Conservation (phyloP, 2,888 invertebrate genomes). For the Phasia obesa region DNA sequence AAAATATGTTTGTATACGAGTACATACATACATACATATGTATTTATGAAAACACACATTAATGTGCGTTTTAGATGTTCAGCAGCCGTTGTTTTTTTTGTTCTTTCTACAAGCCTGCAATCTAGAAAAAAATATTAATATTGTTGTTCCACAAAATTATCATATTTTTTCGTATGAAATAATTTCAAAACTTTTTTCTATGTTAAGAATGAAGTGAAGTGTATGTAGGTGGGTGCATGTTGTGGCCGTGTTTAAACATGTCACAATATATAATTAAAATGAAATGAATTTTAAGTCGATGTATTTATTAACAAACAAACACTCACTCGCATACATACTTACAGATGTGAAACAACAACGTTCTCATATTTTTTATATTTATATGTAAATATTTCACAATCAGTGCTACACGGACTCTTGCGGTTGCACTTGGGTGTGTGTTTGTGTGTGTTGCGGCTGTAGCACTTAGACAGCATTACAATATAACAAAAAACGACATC, state of each 20-base stretch:
- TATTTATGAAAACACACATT: background rate
- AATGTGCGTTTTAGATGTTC: background rate
- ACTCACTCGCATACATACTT: background rate
- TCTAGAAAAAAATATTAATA: background rate
- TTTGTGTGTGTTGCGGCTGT: no score
- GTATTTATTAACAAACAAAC: slow-evolving; percentile 20
- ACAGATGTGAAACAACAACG: background rate
- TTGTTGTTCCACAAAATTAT: background rate
- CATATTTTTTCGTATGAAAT: slow-evolving; percentile 1
- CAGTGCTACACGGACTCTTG: no score
- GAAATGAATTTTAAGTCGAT: slow-evolving; percentile 52
- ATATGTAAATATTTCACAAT: no score
- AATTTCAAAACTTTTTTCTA: background rate
- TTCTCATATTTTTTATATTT: no score
- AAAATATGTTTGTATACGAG: slow-evolving; percentile 19
- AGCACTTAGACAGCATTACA: no score
- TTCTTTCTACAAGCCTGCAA: background rate
- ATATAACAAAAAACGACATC: no score
- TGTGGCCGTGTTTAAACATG: slow-evolving; percentile 52
- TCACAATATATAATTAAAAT: slow-evolving; percentile 58
- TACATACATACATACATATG: slow-evolving; percentile 28
- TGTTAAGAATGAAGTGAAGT: slow-evolving; percentile 5
- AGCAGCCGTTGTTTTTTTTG: no score
- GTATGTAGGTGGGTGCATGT: slow-evolving; percentile 33
- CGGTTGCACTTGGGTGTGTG: no score